Evolutionary conservation across 1,140 invertebrate genomes (phyloP), one percentile per base, ranked within the genome.

Genomic region (Zaprionus nigranus): DNA sequence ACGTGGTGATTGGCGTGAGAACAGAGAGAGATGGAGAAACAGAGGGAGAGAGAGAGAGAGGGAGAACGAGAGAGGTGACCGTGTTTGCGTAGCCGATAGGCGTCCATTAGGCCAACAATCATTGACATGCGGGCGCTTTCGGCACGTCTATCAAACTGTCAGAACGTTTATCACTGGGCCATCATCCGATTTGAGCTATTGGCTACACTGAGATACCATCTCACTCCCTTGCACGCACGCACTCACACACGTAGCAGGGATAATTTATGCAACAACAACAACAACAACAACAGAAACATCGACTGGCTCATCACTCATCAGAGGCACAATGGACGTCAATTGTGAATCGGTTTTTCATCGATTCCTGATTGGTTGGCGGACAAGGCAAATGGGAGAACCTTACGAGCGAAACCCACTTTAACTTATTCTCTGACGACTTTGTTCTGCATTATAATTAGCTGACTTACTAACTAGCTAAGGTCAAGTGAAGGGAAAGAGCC

Each of bases 141-240:
- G 74, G 63, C 69, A 53, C 63, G 69, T 74, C 62, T 56, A 77
- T 80, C 70, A 80, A 65, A 38, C 77, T 80, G 83, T 83, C 80
- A 87, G 74, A 75, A 56, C 66, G 63, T 62, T 79, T 75, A 79
- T 79, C 64, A 85, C 62, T 69, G 57, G 68, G 71, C 56, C 60
- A 85, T 81, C 59, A 66, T 68, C 56, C 68, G 74, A 76, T 77
- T 79, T 72, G 74, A 79, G 68, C 68, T 64, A 79, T 79, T 77
- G 68, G 43, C 63, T 63, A 63, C 64, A 64, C 49, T 67, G 67
- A 60, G 56, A 66, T 63, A 34, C 26, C 64, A 71, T 66, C 73
- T 51, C 34, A 34, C n/a, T 12, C 24, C 9, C 34, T 46, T n/a
- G 43, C 56, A 11, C 38, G 22, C 36, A 43, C 28, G 2, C 28